A percentile compares a stretch with the other conserved stretches of the same genome.
Evolutionary conservation across 1,140 invertebrate species (phyloP).

Genomic region (Caerostris darwini): DNA sequence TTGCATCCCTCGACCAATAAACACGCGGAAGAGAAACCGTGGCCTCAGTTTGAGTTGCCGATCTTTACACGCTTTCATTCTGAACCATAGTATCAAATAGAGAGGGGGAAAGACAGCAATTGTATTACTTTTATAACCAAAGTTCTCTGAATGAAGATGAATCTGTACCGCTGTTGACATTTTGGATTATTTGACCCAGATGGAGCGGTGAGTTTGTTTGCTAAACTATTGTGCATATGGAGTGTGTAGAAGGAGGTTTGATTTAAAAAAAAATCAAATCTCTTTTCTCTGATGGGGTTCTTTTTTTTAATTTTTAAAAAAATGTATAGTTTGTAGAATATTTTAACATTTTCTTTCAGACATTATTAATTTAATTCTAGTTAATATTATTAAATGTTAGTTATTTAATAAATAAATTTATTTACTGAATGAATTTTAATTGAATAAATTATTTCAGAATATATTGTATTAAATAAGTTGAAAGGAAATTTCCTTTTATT

Average conservation of each 20-base stretch:
- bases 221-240: neutral
- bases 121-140: neutral
- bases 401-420: too few species aligned
- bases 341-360: too few species aligned
- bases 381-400: too few species aligned
- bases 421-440: too few species aligned
- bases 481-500: too few species aligned
- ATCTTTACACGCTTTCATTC: slow-evolving; percentile 11
- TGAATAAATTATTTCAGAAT: too few species aligned
- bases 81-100: neutral
- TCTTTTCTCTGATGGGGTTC: too few species aligned
- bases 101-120: neutral
- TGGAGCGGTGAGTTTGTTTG: neutral
- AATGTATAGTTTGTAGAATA: too few species aligned
- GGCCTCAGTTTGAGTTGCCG: neutral
- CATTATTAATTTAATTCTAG: too few species aligned
- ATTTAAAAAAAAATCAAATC: neutral
- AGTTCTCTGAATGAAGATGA: neutral
- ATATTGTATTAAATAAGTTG: too few species aligned
- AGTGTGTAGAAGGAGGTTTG: neutral
- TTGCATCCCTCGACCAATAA: neutral
- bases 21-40: neutral
- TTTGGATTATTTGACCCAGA: slow-evolving; percentile 21
- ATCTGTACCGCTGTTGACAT: slow-evolving; percentile 1
- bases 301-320: neutral